Evolutionary conservation across 2,888 invertebrate species (phyloP), one percentile per base, ranked within the genome.

Genomic region (Zonitis immaculata): DNA sequence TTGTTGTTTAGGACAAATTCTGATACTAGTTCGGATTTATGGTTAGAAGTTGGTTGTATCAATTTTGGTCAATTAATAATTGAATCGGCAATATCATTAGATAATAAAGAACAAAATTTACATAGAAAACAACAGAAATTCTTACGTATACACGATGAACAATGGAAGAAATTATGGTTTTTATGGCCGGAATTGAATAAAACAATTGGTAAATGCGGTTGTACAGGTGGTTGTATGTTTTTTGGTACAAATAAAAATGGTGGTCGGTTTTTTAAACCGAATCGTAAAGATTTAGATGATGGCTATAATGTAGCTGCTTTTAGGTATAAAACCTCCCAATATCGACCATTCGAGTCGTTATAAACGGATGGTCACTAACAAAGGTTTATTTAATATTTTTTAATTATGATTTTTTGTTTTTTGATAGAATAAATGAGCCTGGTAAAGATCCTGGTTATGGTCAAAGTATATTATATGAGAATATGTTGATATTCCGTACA

Each of bases 161-260:
- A 87, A 62, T 86, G 86, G 0, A 91, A 91, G 70, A 83, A 95
- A 52, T 78, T 99, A 28, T 95, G 95, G 93, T 98, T 99, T 72
- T 76, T 99, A 22, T 98, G 97, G 97, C 86, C 90, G 0, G 86
- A 88, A 62, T 74, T 76, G 43, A 85, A 85, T 61, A 79, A 80
- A 52, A 78, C 83, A 0, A 61, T 69, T 16, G 77, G 77, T 25
- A 90, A 89, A 63, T 99, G 98, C 73, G 98, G 97, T 0, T 99
- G 98, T 73, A 88, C 90, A 26, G 98, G 98, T 2, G 96, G 96
- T 0, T 96, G 95, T 70, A 81, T 82, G 9, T 99, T 99, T 78
- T 98, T 98, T 71, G 98, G 96, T 2, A 86, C 84, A 49, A 96
- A 96, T 74, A 83, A 85, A 68, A 95, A 95, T 73, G 97, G 96